Percentiles rank a stretch among this genome's conserved stretches.
These are phyloP conservation scores for Mastacembelus armatus DNA, from an alignment of 2,797 vertebrate genomes.

Conservation along the genomic window DNA sequence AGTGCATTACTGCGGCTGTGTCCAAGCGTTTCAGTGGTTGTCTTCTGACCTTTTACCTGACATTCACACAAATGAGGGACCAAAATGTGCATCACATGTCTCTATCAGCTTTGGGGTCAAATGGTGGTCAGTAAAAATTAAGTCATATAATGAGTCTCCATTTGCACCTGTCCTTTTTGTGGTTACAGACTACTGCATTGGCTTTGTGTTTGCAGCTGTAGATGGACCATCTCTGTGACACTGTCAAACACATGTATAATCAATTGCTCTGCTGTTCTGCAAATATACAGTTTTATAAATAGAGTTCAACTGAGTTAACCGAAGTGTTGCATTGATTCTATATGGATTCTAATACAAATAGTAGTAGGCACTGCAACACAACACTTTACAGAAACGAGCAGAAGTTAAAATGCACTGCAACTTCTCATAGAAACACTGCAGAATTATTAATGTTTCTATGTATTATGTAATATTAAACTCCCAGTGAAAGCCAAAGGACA, in stretches of 20 bases:
- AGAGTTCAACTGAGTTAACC: no score
- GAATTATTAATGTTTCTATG: constrained; percentile 72
- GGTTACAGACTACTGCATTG: constrained; percentile 2
- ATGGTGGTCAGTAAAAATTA: constrained; percentile 51
- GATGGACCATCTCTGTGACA: constrained; percentile 12
- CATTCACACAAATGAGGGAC: constrained; percentile 33
- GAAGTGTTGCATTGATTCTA: constrained; percentile 50
- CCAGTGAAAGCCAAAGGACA: constrained; percentile 47
- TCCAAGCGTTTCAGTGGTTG: constrained; percentile 39
- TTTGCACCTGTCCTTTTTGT: constrained; percentile 15
- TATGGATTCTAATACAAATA: constrained; percentile 54
- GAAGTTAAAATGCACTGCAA: constrained; percentile 36
- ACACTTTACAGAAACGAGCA: constrained; percentile 33
- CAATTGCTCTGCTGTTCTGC: constrained; percentile 20
- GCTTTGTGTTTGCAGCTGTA: constrained; percentile 12
- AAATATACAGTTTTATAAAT: constrained; percentile 49
- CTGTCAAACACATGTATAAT: no score
- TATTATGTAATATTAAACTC: constrained; percentile 68
- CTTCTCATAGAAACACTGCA: constrained; percentile 42
- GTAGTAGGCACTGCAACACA: constrained; percentile 43
- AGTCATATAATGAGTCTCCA: constrained; percentile 26
- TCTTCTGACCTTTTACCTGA: constrained; percentile 46
- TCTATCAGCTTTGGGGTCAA: constrained; percentile 20
- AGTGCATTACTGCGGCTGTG: constrained; percentile 48
- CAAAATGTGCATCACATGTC: constrained; percentile 13